A percentile compares a stretch with the other conserved stretches of the same genome.
Conservation (phyloP, 1,140 invertebrate species). For the Hyles vespertilio region DNA sequence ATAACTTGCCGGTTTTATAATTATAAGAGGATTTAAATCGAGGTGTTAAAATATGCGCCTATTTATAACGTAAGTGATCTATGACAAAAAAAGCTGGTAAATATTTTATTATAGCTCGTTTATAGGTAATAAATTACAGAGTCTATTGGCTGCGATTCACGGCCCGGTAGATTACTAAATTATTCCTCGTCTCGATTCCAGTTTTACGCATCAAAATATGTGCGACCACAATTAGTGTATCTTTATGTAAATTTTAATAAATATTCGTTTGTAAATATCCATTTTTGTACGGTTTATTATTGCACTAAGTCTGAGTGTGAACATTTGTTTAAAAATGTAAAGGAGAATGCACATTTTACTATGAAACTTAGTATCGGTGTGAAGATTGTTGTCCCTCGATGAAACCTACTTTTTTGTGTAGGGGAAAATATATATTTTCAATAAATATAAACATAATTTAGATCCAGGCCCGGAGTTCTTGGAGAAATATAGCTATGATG, state of each 20-base stretch:
- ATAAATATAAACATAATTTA: too few species aligned
- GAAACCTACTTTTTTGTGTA: too few species aligned
- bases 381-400: too few species aligned
- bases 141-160: slow-evolving; percentile 12
- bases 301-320: too few species aligned
- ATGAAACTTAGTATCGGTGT: too few species aligned
- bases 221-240: slow-evolving; percentile 1
- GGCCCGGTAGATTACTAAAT: slow-evolving; percentile 17
- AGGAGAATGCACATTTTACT: too few species aligned
- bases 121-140: slow-evolving; percentile 17
- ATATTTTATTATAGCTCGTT: slow-evolving; percentile 19
- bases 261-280: too few species aligned
- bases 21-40: slow-evolving; percentile 14
- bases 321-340: too few species aligned
- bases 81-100: slow-evolving; percentile 16
- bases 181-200: slow-evolving; percentile 4
- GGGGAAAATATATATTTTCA: too few species aligned
- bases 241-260: slow-evolving; percentile 1
- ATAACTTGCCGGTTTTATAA: slow-evolving; percentile 12
- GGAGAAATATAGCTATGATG: too few species aligned
- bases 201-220: slow-evolving; percentile 2
- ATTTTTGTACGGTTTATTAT: too few species aligned
- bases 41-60: slow-evolving; percentile 15
- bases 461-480: too few species aligned
- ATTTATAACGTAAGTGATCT: slow-evolving; percentile 13